Evolutionary conservation across 2,113 vertebrate species (phyloP).

Genomic region (Sphyrna mokarran): DNA sequence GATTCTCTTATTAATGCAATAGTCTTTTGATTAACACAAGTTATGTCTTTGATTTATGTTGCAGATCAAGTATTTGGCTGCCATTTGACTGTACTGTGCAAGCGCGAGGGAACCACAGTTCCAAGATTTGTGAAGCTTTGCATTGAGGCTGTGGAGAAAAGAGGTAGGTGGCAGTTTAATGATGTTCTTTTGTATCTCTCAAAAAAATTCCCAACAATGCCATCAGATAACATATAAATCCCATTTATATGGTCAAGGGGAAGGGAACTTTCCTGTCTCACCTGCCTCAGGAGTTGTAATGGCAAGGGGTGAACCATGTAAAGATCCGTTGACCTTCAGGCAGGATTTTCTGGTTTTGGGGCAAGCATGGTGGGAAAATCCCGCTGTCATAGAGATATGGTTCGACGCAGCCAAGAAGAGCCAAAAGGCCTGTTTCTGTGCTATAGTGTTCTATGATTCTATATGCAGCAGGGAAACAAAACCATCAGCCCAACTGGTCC

Average conservation of each 20-base stretch:
- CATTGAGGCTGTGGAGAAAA: conserved; percentile 74
- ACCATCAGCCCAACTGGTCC: too few species aligned
- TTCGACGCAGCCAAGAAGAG: too few species aligned
- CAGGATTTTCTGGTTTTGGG: too few species aligned
- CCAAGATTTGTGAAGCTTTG: conserved; percentile 77
- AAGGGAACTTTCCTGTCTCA: too few species aligned
- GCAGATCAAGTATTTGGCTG: conserved; percentile 89
- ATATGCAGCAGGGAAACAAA: too few species aligned
- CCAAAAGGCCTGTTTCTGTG: too few species aligned
- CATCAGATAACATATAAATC: neutral
- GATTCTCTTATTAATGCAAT: neutral
- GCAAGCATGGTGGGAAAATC: too few species aligned
- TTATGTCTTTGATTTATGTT: conserved; percentile 41
- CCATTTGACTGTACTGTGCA: conserved; percentile 71
- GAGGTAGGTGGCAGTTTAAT: conserved; percentile 59
- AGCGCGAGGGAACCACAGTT: conserved; percentile 74
- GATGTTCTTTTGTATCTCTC: neutral
- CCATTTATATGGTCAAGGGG: neutral
- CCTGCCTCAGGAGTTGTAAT: too few species aligned
- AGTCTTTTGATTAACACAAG: neutral
- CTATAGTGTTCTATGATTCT: too few species aligned
- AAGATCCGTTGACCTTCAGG: too few species aligned
- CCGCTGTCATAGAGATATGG: too few species aligned
- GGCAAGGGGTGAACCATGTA: too few species aligned
- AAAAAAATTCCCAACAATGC: neutral